A percentile compares a stretch with the other conserved stretches of the same genome.
phyloP scores from a whole-genome alignment of 1,140 invertebrate species.

The Nomia melanderi region DNA sequence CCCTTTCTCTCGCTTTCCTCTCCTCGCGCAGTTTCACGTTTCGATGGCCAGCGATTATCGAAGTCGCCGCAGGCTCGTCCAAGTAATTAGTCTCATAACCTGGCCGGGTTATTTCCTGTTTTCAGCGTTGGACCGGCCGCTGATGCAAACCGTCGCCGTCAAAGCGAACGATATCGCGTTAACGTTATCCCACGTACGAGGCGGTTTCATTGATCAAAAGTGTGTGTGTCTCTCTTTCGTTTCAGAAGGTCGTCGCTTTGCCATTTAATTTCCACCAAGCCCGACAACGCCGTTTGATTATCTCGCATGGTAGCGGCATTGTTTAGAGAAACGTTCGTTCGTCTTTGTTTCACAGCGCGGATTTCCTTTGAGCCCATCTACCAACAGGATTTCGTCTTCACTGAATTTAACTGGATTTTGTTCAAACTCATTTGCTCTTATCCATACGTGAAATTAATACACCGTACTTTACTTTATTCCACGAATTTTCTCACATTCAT shows the following conservation, averaged over 20 bases:
- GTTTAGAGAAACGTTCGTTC: too few species aligned
- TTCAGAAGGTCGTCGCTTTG: not conserved
- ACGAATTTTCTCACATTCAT: too few species aligned
- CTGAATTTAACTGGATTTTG: too few species aligned
- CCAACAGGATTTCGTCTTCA: too few species aligned
- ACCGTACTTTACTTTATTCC: too few species aligned
- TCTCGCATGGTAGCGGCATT: too few species aligned
- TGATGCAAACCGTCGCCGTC: not conserved
- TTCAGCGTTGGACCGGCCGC: not conserved
- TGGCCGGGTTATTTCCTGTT: slow-evolving; percentile 19
- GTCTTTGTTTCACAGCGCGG: too few species aligned
- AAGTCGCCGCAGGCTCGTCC: slow-evolving; percentile 22
- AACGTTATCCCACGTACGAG: not conserved
- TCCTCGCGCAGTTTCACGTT: not conserved
- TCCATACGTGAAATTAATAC: too few species aligned
- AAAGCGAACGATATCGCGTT: not conserved
- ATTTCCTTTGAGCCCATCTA: too few species aligned
- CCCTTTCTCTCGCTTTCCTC: not conserved
- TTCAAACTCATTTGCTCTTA: too few species aligned
- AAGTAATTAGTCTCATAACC: slow-evolving; percentile 41
- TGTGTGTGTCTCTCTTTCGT: not conserved
- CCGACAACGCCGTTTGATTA: too few species aligned
- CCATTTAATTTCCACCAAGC: not conserved
- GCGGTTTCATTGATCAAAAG: slow-evolving; percentile 7
- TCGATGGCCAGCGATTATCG: slow-evolving; percentile 26